Evolutionary conservation across 2,888 invertebrate genomes (phyloP).

Genomic region (Acanthoscelides obtectus): DNA sequence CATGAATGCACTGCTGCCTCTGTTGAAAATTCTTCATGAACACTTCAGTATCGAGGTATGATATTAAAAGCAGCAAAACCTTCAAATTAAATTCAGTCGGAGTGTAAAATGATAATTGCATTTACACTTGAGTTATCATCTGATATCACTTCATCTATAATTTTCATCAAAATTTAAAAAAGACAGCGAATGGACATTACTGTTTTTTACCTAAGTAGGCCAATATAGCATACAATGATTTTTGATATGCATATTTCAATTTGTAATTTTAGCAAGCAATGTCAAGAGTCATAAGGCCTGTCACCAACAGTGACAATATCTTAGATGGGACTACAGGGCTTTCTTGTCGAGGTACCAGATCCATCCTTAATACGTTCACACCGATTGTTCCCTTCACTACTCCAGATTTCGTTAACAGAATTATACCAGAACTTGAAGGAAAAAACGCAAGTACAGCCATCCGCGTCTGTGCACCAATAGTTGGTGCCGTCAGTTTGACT

Average conservation of each 20-base stretch:
- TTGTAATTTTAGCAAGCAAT: slow-evolving; percentile 18
- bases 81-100: too few relatives aligned
- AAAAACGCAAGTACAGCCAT: slow-evolving; percentile 20
- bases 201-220: too few relatives aligned
- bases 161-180: too few relatives aligned
- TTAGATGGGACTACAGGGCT: slow-evolving; percentile 15
- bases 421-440: slow-evolving; percentile 25
- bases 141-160: too few relatives aligned
- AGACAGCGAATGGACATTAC: too few relatives aligned
- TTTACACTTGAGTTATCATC: background rate
- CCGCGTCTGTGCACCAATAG: slow-evolving; percentile 20
- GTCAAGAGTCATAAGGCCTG: slow-evolving; percentile 20
- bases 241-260: too few relatives aligned
- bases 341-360: slow-evolving; percentile 15
- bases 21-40: slow-evolving; percentile 25
- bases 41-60: slow-evolving; percentile 22
- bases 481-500: slow-evolving; percentile 23
- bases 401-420: slow-evolving; percentile 16
- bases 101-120: background rate
- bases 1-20: slow-evolving; percentile 19
- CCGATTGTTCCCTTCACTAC: slow-evolving; percentile 14
- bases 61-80: too few relatives aligned
- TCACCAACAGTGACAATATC: slow-evolving; percentile 19
- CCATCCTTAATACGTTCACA: slow-evolving; percentile 17
- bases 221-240: too few relatives aligned